These are phyloP conservation scores for Anoplius nigerrimus DNA, from an alignment of 2,888 invertebrate species.

Conservation along the genomic window DNA sequence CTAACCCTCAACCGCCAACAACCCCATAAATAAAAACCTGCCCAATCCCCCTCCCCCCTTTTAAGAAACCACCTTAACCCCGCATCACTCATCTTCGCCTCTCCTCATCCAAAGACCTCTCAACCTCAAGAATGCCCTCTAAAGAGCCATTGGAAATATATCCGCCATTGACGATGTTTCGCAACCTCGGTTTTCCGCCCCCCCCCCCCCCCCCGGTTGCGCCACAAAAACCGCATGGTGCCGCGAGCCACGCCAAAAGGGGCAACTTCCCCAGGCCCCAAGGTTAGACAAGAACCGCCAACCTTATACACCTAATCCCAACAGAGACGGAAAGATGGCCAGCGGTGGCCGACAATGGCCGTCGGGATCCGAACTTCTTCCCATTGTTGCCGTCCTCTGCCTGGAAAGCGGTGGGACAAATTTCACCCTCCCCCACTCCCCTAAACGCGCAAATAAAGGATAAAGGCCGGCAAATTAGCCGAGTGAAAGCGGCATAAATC, in stretches of 20 bases:
- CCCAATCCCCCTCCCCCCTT: constrained; percentile 33
- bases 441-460: constrained; percentile 72
- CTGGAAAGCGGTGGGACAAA: constrained; percentile 55
- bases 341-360: background rate
- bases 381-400: background rate
- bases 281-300: background rate
- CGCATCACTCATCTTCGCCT: too few species aligned
- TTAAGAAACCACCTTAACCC: background rate
- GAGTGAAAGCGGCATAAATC: constrained; percentile 74
- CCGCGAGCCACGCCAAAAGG: background rate
- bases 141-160: background rate
- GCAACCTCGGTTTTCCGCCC: background rate
- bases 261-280: background rate
- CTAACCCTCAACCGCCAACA: too few species aligned
- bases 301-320: too few species aligned
- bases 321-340: background rate
- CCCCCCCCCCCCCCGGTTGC: too few species aligned
- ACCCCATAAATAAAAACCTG: too few species aligned
- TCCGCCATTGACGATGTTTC: background rate
- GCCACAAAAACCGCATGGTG: constrained; percentile 1
- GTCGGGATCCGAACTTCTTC: background rate
- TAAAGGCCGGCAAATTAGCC: constrained; percentile 71
- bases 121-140: too few species aligned
- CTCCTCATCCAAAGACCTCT: too few species aligned
- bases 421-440: constrained; percentile 56